Percentiles rank a stretch among this genome's conserved stretches.
phyloP scores from a whole-genome alignment of 2,888 invertebrate genomes.

The Rhingia rostrata region DNA sequence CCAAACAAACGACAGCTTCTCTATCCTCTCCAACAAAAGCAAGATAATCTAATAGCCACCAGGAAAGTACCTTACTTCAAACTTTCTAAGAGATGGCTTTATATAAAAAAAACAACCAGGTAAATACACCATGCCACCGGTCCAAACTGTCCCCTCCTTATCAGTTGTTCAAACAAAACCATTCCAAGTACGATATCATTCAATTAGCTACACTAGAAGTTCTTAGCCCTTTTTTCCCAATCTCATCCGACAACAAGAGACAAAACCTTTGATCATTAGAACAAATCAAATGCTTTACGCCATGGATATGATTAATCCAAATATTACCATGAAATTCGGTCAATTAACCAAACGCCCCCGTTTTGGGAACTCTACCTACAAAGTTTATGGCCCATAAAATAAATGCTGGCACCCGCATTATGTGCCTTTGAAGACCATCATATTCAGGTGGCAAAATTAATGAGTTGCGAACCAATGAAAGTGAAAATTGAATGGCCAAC shows the following conservation, averaged over 20 bases:
- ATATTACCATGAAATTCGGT: slow-evolving; percentile 9
- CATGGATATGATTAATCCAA: slow-evolving; percentile 35
- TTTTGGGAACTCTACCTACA: background rate
- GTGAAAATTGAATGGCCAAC: slow-evolving; percentile 41
- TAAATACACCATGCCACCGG: no score
- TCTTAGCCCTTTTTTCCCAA: slow-evolving; percentile 25
- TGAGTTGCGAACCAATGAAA: slow-evolving; percentile 18
- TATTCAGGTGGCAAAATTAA: slow-evolving; percentile 24
- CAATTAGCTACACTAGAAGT: slow-evolving; percentile 26
- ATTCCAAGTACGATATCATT: slow-evolving; percentile 14
- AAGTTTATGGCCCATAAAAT: slow-evolving; percentile 42
- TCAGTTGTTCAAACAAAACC: background rate
- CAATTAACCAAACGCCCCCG: slow-evolving; percentile 28
- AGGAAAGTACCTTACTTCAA: no score
- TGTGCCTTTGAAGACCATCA: background rate
- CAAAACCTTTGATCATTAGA: slow-evolving; percentile 13
- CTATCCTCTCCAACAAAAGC: no score
- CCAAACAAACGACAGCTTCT: no score
- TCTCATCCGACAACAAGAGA: slow-evolving; percentile 16
- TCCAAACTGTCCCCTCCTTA: no score
- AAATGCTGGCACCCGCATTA: slow-evolving; percentile 5
- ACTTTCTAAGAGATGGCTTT: background rate
- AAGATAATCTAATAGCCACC: no score
- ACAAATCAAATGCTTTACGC: slow-evolving; percentile 24
- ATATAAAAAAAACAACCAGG: background rate